Base-by-base conservation (phyloP, 2,888 invertebrate genomes). In the Zonitis immaculata region DNA sequence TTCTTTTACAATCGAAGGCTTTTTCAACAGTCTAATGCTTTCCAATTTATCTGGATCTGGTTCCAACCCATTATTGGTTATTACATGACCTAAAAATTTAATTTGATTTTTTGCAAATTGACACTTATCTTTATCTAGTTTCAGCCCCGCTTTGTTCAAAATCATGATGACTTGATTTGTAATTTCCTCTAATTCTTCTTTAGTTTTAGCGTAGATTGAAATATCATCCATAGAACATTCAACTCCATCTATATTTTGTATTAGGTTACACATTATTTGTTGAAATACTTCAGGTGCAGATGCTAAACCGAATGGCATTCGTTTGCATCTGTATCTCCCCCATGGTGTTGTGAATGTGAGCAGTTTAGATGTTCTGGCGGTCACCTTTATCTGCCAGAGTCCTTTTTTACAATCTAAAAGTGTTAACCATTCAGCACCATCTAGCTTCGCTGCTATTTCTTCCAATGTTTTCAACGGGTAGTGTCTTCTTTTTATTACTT, bases 61-160 rank as follows among this genome's bases (percentile, higher is more conserved):
- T 45, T 26, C 3, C 6, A 45, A 12, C 3, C 45, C 45, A 8
- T 6, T 0, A 18, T 26, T 11, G 2, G 27, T 5, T 25, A 45
- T 7, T 25, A 45, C 12, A 14, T 45, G 27, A 1, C 45, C 45
- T 8, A 44, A 44, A 42, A 42, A 47, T 32, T 47, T 52, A 0
- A 47, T 18, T 44, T 47, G 18, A 9, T 28, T 27, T 52, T 52
- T n/a, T 12, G 11, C 47, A 51, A 61, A 61, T 32, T 52, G 28
- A 27, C 59, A 65, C 47, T 66, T 66, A n/a, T 62, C 58, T 43
- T 53, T 54, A 16, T 61, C 64, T 6, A 68, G 45, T 28, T 62
- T 66, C 16, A 67, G 46, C 8, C 62, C 64, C 32, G 49, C 49
- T 6, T 48, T 16, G 12, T 44, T 16, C 18, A 61, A 42, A 7